Conservation (phyloP, 2,797 vertebrate species). For the Orientallactaga sibirica region DNA sequence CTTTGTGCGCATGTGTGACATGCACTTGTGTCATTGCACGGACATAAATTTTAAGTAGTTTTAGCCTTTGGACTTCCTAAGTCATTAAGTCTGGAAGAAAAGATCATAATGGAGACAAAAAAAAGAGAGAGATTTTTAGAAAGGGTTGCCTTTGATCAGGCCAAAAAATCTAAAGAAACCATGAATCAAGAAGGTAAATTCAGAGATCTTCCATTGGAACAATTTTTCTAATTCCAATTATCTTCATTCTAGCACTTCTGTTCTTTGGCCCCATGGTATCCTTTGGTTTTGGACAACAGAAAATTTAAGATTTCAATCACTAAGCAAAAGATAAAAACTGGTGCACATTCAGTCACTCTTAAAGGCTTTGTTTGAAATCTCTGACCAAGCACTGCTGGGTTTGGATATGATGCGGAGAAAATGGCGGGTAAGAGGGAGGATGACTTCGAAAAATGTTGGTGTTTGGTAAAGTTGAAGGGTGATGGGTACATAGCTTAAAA, state of each 20-base stretch:
- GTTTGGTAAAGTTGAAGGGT: neutral
- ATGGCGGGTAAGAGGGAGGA: neutral
- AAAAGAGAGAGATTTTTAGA: neutral
- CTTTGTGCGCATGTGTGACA: no score
- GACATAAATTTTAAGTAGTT: neutral
- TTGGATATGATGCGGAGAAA: neutral
- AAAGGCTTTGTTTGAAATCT: conserved; percentile 23
- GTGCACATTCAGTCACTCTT: neutral
- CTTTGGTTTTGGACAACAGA: conserved; percentile 17
- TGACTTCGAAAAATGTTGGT: neutral
- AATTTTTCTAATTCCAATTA: neutral
- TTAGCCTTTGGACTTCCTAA: conserved; percentile 12
- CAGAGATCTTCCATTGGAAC: neutral
- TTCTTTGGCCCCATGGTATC: neutral
- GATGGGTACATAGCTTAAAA: neutral
- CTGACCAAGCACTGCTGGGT: neutral
- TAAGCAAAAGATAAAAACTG: neutral
- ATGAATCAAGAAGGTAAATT: neutral
- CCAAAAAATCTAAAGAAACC: conserved; percentile 11
- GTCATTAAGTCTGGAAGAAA: conserved; percentile 3
- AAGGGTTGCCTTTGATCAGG: neutral
- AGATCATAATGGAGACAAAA: neutral
- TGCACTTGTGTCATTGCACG: neutral
- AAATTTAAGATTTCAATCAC: conserved; percentile 10
- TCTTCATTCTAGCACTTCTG: neutral